Percentiles rank a stretch among this genome's conserved stretches.
These are phyloP conservation scores for Tautogolabrus adspersus DNA, from an alignment of 2,113 vertebrate species.

Conservation along the genomic window DNA sequence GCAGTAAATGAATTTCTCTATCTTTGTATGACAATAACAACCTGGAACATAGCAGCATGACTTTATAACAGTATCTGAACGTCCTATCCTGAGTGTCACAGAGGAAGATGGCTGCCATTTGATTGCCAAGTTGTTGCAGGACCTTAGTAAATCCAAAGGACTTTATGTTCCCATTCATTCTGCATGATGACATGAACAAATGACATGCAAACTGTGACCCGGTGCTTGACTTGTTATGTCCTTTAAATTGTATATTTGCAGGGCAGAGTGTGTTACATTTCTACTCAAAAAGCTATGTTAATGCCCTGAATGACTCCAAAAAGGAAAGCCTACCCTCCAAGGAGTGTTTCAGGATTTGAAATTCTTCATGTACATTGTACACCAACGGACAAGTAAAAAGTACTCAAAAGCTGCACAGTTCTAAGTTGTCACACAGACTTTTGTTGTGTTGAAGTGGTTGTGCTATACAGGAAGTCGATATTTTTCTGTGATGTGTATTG, in stretches of 20 bases:
- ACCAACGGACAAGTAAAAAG: background rate
- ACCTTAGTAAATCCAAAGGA: background rate
- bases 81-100: too few species aligned
- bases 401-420: background rate
- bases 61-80: too few species aligned
- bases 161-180: background rate
- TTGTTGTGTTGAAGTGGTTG: conserved; percentile 28
- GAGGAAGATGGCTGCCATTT: too few species aligned
- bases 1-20: background rate
- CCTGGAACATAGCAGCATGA: too few species aligned
- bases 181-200: too few species aligned
- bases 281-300: too few species aligned
- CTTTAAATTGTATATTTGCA: too few species aligned
- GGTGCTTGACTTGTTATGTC: too few species aligned
- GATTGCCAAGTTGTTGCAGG: background rate
- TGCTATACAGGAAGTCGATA: conserved; percentile 34
- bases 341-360: background rate
- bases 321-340: too few species aligned
- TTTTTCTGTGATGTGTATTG: conserved; percentile 48
- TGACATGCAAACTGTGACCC: too few species aligned
- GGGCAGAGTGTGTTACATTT: too few species aligned
- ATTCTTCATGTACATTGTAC: background rate
- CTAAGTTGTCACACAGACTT: conserved; percentile 9
- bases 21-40: background rate
- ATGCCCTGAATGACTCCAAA: background rate